Base-by-base conservation (phyloP, 2,797 vertebrate species). In the Fringilla coelebs region DNA sequence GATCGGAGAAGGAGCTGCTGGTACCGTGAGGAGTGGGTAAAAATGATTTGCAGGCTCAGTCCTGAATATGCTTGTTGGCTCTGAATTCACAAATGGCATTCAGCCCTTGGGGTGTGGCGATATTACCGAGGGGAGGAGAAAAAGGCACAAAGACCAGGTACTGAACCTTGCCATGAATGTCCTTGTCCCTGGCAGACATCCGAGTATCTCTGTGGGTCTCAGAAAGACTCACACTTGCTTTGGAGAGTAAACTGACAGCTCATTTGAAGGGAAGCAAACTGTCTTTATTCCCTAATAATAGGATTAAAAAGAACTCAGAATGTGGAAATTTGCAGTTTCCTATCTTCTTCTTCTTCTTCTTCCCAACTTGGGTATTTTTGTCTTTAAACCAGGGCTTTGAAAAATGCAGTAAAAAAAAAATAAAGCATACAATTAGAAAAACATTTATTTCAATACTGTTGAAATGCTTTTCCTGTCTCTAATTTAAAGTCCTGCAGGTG, bases 401-500 rank as follows among this genome's bases (percentile, higher is more conserved):
- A 89, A 94, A 93, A 77, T 11, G n/a, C 32, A 18, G 17, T 49
- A 9, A 58, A 60, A 45, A 15, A 63, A 17, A 49, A 63, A 88
- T 6, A 60, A 84, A 82, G 38, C 25, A 26, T 41, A 14, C 45
- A 58, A 76, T 91, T 63, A 88, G 49, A 73, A 79, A 90, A 82
- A 48, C 38, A 58, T 87, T 57, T 72, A 65, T 93, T 88, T 94
- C 38, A 54, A 32, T 73, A 67, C 41, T n/a, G 63, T 24, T 88
- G 88, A 96, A 92, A 96, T 76, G 63, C 21, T 74, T 91, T 91
- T 89, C 77, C 86, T 76, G 52, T 54, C 67, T 85, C 43, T 60
- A 40, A 74, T 77, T 88, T 79, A 54, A 91, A 92, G 78, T 65
- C 34, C 28, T 88, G 70, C 86, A 97, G 95, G 96, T 93, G 88